A percentile compares a stretch with the other conserved stretches of the same genome.
Evolutionary conservation across 2,888 invertebrate genomes (phyloP).

Genomic region (Cephonodes hylas): DNA sequence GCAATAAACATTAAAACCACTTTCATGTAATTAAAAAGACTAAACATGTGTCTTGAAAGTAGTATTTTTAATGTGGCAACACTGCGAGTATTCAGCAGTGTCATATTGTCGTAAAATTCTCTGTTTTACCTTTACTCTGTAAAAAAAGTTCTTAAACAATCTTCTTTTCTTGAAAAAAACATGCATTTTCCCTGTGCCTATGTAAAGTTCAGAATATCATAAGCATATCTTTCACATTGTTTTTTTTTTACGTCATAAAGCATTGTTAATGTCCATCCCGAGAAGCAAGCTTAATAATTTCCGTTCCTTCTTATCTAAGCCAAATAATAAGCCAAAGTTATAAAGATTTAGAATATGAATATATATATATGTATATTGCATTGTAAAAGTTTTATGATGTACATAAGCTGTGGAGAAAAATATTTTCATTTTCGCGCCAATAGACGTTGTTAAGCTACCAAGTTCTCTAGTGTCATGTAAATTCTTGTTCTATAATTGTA

Average conservation of each 20-base stretch:
- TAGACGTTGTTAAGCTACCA: constrained; percentile 51
- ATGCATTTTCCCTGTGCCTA: background rate
- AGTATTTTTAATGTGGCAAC: no score
- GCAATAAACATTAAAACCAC: background rate
- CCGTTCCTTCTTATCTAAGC: constrained; percentile 55
- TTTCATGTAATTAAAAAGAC: no score
- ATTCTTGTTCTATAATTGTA: constrained; percentile 16
- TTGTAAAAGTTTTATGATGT: constrained; percentile 32
- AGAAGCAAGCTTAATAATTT: constrained; percentile 24
- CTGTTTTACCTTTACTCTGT: no score
- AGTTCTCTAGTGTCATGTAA: constrained; percentile 55
- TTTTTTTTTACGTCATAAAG: background rate
- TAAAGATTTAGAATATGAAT: constrained; percentile 41
- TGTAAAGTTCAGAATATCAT: background rate
- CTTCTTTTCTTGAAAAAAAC: background rate
- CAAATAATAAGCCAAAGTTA: constrained; percentile 75
- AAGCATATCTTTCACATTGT: background rate
- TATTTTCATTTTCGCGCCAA: constrained; percentile 35
- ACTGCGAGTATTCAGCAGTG: no score
- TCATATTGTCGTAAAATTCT: no score
- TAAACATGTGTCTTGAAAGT: no score
- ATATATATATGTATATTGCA: constrained; percentile 23
- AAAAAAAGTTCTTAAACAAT: background rate
- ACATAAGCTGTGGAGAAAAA: constrained; percentile 13
- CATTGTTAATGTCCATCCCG: background rate